Percentiles rank a stretch among this genome's conserved stretches.
These are phyloP conservation scores for Hirtodrosophila duncani DNA, from an alignment of 2,888 invertebrate species.

Conservation along the genomic window DNA sequence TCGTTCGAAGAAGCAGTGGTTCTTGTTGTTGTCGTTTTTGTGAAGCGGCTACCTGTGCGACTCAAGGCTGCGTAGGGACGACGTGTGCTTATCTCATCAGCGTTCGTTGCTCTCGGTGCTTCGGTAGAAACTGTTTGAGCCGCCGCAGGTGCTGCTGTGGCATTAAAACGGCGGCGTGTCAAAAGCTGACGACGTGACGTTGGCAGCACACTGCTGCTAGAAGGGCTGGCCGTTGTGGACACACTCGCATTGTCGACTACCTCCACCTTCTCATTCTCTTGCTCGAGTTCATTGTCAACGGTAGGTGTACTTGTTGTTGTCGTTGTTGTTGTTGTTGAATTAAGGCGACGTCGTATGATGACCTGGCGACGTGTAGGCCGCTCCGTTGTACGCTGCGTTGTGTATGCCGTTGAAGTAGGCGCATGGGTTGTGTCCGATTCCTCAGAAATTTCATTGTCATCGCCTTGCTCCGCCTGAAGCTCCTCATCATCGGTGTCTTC, in stretches of 20 bases:
- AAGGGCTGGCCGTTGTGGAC: conserved; percentile 1
- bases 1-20: conserved; percentile 4
- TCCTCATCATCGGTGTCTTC: conserved; percentile 7
- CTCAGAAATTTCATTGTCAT: conserved; percentile 23
- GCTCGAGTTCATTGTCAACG: conserved; percentile 15
- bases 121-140: neutral
- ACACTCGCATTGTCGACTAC: no score
- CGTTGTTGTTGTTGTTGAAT: conserved; percentile 15
- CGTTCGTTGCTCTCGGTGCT: conserved; percentile 16
- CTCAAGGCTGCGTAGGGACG: conserved; percentile 42
- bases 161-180: conserved; percentile 28
- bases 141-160: conserved; percentile 9
- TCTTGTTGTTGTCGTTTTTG: conserved; percentile 18
- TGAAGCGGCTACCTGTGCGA: conserved; percentile 38
- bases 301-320: neutral
- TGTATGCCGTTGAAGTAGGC: neutral
- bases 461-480: conserved; percentile 28
- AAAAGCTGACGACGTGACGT: conserved; percentile 20
- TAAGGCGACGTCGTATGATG: conserved; percentile 36
- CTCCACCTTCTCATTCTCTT: conserved; percentile 4
- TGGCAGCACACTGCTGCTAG: neutral
- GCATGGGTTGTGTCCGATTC: neutral
- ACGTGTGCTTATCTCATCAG: conserved; percentile 29
- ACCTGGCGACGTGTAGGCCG: conserved; percentile 27
- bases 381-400: conserved; percentile 3